Evolutionary conservation across 1,140 invertebrate species (phyloP), one percentile per base, ranked within the genome.

Genomic region (Lepidotrigona ventralis): DNA sequence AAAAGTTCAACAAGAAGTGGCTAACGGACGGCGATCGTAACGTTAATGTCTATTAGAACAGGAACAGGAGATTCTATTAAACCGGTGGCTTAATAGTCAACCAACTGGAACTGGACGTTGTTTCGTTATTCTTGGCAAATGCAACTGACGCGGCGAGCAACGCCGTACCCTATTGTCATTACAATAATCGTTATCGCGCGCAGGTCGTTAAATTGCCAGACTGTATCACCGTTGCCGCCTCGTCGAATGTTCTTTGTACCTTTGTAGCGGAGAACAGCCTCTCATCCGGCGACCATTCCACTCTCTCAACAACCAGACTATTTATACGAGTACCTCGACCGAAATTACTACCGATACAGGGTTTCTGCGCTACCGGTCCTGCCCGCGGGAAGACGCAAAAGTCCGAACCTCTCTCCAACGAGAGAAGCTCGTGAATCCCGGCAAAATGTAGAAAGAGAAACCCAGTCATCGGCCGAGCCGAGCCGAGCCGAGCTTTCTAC

Each of bases 161-260:
- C 68, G n/a, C 39, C 23, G 66, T 70, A 8, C 77, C 46, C 74
- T 60, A 26, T 53, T 60, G 26, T 70, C 80, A 33, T 82, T 82
- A 70, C 81, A 60, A 78, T 82, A 82, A 82, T 78, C 81, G 81
- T 82, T 82, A 82, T 77, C 74, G 80, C 64, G 63, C 3, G 12
- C 39, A 17, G 39, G 53, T 82, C 80, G 70, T 71, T 80, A 71
- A 51, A 19, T 39, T 72, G 79, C 71, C 54, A n/a, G 56, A 12
- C 23, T 74, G 19, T 54, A 74, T 82, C 53, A 60, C 73, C 33
- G 51, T 75, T 68, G 75, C 80, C 33, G 63, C 29, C 46, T n/a
- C 51, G 29, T 46, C 60, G 51, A 81, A 69, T 19, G 53, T 46
- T 29, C 63, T 51, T 46, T 23, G 54, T 5, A 77, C 63, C 60